These are phyloP conservation scores for Schizopygopsis pylzovi DNA, from an alignment of 2,797 vertebrate genomes.

Conservation along the genomic window DNA sequence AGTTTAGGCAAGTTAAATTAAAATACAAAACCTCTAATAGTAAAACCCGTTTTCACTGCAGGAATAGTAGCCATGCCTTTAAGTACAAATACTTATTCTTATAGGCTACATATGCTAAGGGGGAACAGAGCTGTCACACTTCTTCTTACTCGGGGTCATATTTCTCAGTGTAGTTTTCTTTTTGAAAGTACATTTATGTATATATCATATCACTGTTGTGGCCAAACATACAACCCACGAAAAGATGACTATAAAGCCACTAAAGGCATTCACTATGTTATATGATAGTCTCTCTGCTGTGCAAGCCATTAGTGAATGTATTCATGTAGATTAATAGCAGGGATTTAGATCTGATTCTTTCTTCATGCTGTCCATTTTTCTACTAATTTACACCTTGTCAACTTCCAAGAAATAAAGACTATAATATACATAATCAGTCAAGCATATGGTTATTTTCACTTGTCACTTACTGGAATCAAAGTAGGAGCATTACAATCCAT, in stretches of 20 bases:
- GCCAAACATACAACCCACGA: neutral
- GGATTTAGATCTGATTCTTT: constrained; percentile 31
- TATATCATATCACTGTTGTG: too few relatives aligned
- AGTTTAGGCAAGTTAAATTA: neutral
- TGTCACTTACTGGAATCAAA: constrained; percentile 23
- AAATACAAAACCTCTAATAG: neutral
- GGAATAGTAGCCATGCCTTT: neutral
- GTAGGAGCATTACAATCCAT: constrained; percentile 2
- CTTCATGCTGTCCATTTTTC: constrained; percentile 15
- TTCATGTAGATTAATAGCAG: constrained; percentile 15
- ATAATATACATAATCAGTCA: constrained; percentile 26
- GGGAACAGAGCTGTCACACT: neutral
- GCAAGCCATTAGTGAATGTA: constrained; percentile 27
- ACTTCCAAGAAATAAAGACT: constrained; percentile 2
- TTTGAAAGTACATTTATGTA: neutral
- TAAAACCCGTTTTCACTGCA: neutral
- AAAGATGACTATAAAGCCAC: neutral
- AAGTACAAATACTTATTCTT: neutral
- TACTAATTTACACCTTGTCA: constrained; percentile 31
- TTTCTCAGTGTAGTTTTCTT: neutral
- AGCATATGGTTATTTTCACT: constrained; percentile 12
- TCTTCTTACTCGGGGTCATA: neutral
- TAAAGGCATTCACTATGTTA: neutral
- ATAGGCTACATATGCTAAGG: neutral
- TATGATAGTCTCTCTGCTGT: constrained; percentile 32